Evolutionary conservation across 2,888 invertebrate species (phyloP), one percentile per base, ranked within the genome.

Genomic region (Slavum lentiscoides): DNA sequence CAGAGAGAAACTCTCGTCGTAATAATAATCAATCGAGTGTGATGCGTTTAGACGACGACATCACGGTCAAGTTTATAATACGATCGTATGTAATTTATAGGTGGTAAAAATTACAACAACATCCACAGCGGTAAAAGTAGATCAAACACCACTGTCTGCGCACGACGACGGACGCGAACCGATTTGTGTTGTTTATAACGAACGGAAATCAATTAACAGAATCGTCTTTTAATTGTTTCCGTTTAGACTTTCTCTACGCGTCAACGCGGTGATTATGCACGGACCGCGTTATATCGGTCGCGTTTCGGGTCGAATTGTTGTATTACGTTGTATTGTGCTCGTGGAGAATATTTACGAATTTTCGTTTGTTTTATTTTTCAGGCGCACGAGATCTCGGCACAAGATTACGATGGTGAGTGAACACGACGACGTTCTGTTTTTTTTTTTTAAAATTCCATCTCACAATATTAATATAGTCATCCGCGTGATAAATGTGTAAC

Each of bases 361-460:
- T 53, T 69, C 43, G 21, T 80, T 72, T 59, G n/a, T 37, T 74
- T 73, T 74, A 39, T 82, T 83, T 83, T 83, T 68, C 82, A 83
- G 83, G 67, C 82, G 17, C 59, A 80, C 58, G 73, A 83, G 58
- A 76, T 75, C 11, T 74, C 81, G 9, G 49, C 82, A 30, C 83
- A 83, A 70, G 83, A 83, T 69, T 83, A 83, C 72, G 83, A 83
- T 21, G 83, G 83, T 82, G 43, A 82, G 83, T 81, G 30, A 6
- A 43, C n/a, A n/a, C 11, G 13, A 53, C 9, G 53, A 53, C 30
- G 1, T 30, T 30, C 4, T 30, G 1, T 30, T 30, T 30, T 30
- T 30, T 30, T 2, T 30, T 30, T 2, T 30, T 30, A 30, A 2
- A 30, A 30, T 30, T 30, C 30, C 30, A 30, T 30, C 30, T 30